Conservation (phyloP, 2,888 invertebrate genomes). For the Drosophila tripunctata region DNA sequence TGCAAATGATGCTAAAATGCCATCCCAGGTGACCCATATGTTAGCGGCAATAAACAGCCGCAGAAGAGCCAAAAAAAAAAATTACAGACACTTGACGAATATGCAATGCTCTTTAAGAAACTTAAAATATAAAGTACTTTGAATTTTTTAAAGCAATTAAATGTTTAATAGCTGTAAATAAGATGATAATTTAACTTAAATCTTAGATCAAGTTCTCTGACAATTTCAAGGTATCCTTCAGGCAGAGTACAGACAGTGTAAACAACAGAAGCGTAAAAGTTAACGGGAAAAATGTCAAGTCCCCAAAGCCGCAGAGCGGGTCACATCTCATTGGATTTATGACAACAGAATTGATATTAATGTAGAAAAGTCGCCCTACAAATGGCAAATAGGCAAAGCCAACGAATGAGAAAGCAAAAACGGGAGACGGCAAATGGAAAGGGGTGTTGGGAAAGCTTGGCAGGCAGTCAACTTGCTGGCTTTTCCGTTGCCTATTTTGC, state of each 20-base stretch:
- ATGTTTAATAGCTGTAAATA: neutral
- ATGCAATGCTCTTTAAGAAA: slow-evolving; percentile 8
- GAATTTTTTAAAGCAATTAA: neutral
- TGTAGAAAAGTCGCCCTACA: slow-evolving; percentile 59
- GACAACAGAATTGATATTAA: slow-evolving; percentile 82
- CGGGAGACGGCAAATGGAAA: neutral
- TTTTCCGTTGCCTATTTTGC: slow-evolving; percentile 52
- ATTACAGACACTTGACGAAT: neutral
- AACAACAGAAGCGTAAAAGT: slow-evolving; percentile 35
- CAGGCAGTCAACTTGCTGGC: slow-evolving; percentile 34
- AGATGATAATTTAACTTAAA: neutral
- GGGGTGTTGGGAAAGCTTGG: slow-evolving; percentile 31
- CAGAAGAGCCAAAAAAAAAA: slow-evolving; percentile 2
- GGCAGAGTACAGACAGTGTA: neutral
- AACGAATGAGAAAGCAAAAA: neutral
- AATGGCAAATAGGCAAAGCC: slow-evolving; percentile 44
- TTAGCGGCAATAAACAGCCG: slow-evolving; percentile 65
- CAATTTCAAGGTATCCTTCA: neutral
- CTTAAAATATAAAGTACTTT: neutral
- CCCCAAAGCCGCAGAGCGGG: slow-evolving; percentile 30
- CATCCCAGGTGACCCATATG: slow-evolving; percentile 75
- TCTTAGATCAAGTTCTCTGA: neutral
- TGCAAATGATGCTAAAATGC: slow-evolving; percentile 66
- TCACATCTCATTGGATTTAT: slow-evolving; percentile 79
- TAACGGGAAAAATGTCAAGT: slow-evolving; percentile 49